Base-by-base conservation (phyloP, 2,113 vertebrate species). In the Albula glossodonta region DNA sequence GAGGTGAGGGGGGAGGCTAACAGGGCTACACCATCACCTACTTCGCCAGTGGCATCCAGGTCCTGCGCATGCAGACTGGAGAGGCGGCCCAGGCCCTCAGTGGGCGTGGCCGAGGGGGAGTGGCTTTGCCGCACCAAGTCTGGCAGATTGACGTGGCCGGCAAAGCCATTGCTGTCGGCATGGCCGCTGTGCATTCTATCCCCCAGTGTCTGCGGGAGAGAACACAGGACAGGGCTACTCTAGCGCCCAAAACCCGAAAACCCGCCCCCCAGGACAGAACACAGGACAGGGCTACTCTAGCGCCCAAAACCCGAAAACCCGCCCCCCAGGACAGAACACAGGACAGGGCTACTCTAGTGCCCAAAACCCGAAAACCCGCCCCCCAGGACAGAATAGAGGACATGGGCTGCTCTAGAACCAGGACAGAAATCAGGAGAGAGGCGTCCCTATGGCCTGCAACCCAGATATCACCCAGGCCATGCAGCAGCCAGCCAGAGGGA, bases 81-180 rank as follows among this genome's bases (percentile, higher is more conserved):
- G 89, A 93, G 93, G 63, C 94, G 95, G 80, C 96, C 96, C 91
- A 95, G 91, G 86, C 96, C 95, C 92, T 98, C 96, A 0, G 96
- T 96, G 2, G 98, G 97, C 13, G 97, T 97, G 90, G 95, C 96
- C 12, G 95, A 96, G 0, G 97, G 96, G 84, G 97, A 98, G 90
- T 97, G 93, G 92, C 97, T 98, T 94, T 98, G 97, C 94, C 97
- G 98, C 91, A 99, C 96, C 94, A 99, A 95, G 96, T 99, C 98
- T 2, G 98, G 98, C 78, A 99, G 98, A 92, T 97, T 98, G 96
- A 96, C 93, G 94, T 97, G 97, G 92, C 97, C 95, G 11, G 96
- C 96, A 89, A 98, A 98, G 94, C 97, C 96, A 93, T 98, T 98
- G 96, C 97, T 98, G 95, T 97, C 96, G 91, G 96, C 80, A 82